A percentile compares a stretch with the other conserved stretches of the same genome.
phyloP scores from a whole-genome alignment of 2,797 vertebrate genomes.

The Momotus momota region DNA sequence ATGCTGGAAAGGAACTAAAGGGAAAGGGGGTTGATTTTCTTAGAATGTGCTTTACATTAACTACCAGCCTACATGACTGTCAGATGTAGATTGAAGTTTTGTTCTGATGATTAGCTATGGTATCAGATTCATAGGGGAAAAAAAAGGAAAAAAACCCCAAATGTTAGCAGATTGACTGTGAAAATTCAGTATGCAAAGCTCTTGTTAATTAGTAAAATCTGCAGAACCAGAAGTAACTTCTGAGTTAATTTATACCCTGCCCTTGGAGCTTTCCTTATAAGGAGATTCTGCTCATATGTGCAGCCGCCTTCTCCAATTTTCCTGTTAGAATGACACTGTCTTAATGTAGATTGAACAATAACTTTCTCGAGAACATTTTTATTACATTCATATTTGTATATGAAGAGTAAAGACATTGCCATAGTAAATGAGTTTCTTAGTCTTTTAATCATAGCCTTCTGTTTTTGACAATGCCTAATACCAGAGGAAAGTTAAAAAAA shows the following conservation, averaged over 20 bases:
- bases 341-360: not conserved
- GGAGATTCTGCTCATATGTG: constrained; percentile 31
- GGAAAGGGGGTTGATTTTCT: not conserved
- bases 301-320: not conserved
- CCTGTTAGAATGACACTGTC: not conserved
- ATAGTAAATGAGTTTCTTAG: constrained; percentile 2
- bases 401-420: constrained; percentile 8
- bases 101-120: constrained; percentile 50
- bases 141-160: not conserved
- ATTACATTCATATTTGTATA: not conserved
- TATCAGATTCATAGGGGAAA: constrained; percentile 9
- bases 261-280: constrained; percentile 42
- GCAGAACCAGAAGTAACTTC: constrained; percentile 63
- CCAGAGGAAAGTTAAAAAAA: not conserved
- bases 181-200: constrained; percentile 50
- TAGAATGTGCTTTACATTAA: not conserved
- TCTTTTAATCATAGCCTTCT: not conserved
- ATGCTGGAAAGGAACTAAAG: not conserved
- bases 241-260: constrained; percentile 56
- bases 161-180: constrained; percentile 44
- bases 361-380: constrained; percentile 9
- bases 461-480: not conserved
- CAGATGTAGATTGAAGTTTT: constrained; percentile 41
- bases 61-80: constrained; percentile 3
- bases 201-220: constrained; percentile 63